phyloP scores from a whole-genome alignment of 2,797 vertebrate genomes.

The Rhynchonycteris naso region DNA sequence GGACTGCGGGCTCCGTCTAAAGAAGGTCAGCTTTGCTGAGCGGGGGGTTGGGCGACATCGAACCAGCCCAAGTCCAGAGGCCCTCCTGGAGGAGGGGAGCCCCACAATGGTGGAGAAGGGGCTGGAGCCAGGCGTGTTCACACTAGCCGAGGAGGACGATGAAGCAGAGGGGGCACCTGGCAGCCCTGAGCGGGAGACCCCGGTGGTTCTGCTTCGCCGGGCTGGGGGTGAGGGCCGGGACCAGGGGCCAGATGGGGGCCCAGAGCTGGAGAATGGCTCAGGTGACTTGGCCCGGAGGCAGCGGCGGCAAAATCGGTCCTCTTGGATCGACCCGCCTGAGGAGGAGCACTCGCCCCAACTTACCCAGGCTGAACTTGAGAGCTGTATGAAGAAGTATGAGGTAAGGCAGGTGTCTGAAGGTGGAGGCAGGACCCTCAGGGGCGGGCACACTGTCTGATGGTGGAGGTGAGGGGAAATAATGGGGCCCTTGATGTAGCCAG shows the following conservation, averaged over 20 bases:
- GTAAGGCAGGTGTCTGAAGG: constrained; percentile 77
- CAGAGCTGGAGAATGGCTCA: constrained; percentile 80
- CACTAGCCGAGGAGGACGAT: constrained; percentile 93
- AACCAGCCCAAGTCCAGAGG: constrained; percentile 85
- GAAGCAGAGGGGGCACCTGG: constrained; percentile 86
- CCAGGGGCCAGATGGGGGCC: constrained; percentile 80
- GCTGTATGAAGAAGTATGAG: constrained; percentile 97
- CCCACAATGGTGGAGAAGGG: constrained; percentile 98
- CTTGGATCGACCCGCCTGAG: constrained; percentile 96
- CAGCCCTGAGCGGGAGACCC: constrained; percentile 69
- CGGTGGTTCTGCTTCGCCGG: constrained; percentile 67
- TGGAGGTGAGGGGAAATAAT: not conserved
- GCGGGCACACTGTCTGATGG: rapidly evolving
- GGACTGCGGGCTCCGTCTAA: constrained; percentile 94
- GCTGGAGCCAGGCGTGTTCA: constrained; percentile 93
- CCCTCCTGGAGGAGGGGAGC: constrained; percentile 95
- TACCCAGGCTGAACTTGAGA: constrained; percentile 97
- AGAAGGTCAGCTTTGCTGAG: constrained; percentile 97
- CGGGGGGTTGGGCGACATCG: constrained; percentile 88
- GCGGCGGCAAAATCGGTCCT: constrained; percentile 88
- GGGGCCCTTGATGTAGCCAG: not conserved
- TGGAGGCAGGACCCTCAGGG: not conserved
- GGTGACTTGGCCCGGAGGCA: constrained; percentile 83
- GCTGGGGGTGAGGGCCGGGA: constrained; percentile 80
- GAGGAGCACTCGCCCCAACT: constrained; percentile 89